phyloP scores from a whole-genome alignment of 2,113 vertebrate species.

The Nibea coibor region DNA sequence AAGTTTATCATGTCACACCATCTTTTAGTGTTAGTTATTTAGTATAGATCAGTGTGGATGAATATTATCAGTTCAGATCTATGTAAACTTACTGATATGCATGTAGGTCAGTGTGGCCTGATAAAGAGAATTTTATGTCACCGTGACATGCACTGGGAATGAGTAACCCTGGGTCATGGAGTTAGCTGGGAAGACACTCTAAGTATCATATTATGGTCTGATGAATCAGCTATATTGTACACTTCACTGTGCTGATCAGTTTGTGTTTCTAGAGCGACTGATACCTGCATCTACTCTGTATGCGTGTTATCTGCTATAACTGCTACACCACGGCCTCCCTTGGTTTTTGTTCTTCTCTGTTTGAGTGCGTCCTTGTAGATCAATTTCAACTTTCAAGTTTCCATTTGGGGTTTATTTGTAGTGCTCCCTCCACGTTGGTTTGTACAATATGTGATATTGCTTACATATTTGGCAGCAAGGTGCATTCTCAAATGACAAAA shows the following conservation, averaged over 20 bases:
- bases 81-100: not conserved
- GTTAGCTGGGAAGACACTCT: not conserved
- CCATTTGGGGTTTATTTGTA: not conserved
- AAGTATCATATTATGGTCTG: not conserved
- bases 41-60: not conserved
- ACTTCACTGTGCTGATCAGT: not conserved
- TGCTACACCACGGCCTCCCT: not conserved
- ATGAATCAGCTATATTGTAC: conserved; percentile 2
- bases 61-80: not conserved
- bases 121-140: not conserved
- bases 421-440: not conserved
- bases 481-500: not conserved
- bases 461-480: not conserved
- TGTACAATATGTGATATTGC: not conserved
- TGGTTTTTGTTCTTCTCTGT: not conserved
- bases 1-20: not conserved
- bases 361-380: not conserved
- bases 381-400: not conserved
- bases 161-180: conserved; percentile 44
- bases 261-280: conserved; percentile 3
- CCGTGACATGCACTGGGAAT: conserved; percentile 40
- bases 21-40: not conserved
- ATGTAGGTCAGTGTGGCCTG: conserved; percentile 31
- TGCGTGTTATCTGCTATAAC: not conserved
- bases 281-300: not conserved